These are phyloP conservation scores for Ormyrus thymus DNA, from an alignment of 2,888 invertebrate species.

Conservation along the genomic window DNA sequence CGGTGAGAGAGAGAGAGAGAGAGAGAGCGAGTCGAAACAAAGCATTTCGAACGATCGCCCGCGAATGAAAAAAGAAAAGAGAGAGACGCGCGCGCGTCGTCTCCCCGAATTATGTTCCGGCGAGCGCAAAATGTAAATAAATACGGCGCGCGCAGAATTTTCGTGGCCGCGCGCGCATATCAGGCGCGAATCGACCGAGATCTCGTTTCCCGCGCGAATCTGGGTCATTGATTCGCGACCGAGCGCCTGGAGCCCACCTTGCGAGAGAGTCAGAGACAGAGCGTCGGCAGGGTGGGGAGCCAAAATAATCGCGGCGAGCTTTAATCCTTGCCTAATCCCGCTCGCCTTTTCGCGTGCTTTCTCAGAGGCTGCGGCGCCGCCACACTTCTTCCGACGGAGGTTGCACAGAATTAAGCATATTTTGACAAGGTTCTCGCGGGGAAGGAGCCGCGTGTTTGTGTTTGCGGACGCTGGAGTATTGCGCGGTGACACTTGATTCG, in stretches of 20 bases:
- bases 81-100: too few species aligned
- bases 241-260: conserved; percentile 10
- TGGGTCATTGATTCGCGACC: conserved; percentile 60
- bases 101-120: too few species aligned
- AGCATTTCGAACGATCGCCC: too few species aligned
- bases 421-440: conserved; percentile 3
- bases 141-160: conserved; percentile 3
- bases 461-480: neutral
- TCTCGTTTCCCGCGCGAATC: conserved; percentile 54
- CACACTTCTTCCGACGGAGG: neutral
- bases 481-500: neutral
- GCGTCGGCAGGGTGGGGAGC: neutral
- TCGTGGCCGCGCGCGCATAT: neutral
- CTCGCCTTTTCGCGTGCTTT: neutral
- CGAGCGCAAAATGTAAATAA: conserved; percentile 2
- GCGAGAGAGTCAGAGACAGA: too few species aligned
- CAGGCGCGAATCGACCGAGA: conserved; percentile 58
- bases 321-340: conserved; percentile 1
- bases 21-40: conserved; percentile 11
- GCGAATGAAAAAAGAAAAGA: neutral
- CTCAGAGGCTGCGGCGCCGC: neutral
- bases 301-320: conserved; percentile 11
- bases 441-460: neutral
- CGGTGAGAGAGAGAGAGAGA: conserved; percentile 46
- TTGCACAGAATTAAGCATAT: conserved; percentile 16